Evolutionary conservation across 1,140 invertebrate species (phyloP).

Genomic region (Drosophila lini): DNA sequence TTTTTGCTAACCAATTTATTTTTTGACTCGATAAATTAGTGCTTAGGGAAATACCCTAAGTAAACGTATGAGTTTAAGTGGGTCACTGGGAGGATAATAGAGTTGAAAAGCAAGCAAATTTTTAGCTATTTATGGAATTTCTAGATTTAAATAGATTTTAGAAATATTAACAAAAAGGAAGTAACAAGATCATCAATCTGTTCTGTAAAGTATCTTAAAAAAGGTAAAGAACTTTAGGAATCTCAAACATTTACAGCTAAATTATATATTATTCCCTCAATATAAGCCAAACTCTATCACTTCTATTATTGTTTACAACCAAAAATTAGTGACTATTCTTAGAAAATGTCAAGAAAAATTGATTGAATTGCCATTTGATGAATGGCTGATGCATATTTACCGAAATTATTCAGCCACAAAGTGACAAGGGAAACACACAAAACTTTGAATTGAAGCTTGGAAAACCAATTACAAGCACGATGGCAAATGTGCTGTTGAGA

Average conservation of each 20-base stretch:
- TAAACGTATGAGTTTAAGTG: not conserved
- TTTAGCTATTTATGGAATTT: not conserved
- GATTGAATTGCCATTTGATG: slow-evolving; percentile 52
- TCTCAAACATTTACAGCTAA: not conserved
- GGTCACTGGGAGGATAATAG: not conserved
- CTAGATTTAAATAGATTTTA: not conserved
- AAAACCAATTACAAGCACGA: slow-evolving; percentile 32
- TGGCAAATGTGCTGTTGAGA: slow-evolving; percentile 30
- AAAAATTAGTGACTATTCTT: slow-evolving; percentile 15
- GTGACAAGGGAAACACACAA: slow-evolving; percentile 32
- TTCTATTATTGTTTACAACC: slow-evolving; percentile 24
- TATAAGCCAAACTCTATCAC: not conserved
- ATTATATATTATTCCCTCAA: too few species aligned
- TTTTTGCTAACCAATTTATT: slow-evolving; percentile 9
- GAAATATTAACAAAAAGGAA: not conserved
- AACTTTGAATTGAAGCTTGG: not conserved
- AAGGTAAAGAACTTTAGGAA: not conserved
- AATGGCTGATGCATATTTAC: slow-evolving; percentile 5
- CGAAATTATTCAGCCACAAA: slow-evolving; percentile 18
- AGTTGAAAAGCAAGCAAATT: not conserved
- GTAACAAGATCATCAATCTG: not conserved
- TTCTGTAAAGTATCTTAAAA: not conserved
- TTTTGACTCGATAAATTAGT: not conserved
- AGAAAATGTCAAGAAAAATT: slow-evolving; percentile 37
- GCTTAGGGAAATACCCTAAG: not conserved